Percentiles rank a stretch among this genome's conserved stretches.
These are phyloP conservation scores for Pelodiscus sinensis DNA, from an alignment of 2,113 vertebrate species.

Conservation along the genomic window DNA sequence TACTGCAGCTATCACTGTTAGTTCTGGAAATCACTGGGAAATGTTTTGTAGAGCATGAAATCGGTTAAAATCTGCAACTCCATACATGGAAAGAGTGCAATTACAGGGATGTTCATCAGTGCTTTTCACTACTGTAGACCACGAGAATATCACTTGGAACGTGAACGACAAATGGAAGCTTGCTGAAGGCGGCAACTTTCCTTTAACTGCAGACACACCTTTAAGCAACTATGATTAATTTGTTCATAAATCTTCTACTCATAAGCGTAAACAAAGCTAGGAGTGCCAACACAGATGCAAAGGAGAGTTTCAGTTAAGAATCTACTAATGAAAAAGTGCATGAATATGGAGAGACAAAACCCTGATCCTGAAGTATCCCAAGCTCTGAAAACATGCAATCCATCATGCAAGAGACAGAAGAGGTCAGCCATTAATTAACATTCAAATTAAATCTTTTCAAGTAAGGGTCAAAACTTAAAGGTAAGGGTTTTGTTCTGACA, in stretches of 20 bases:
- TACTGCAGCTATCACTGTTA: not conserved
- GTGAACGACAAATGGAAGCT: not conserved
- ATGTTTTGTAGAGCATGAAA: accelerated
- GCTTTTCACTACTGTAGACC: not conserved
- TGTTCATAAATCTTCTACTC: conserved; percentile 6
- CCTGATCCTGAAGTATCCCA: not conserved
- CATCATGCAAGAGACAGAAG: conserved; percentile 58
- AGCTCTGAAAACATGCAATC: conserved; percentile 53
- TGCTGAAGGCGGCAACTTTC: not conserved
- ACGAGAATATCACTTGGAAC: not conserved
- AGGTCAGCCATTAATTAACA: conserved; percentile 77
- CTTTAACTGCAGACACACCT: not conserved
- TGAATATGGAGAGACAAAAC: not conserved
- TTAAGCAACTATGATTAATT: conserved; percentile 18
- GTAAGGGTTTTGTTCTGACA: conserved; percentile 76
- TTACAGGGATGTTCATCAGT: not conserved
- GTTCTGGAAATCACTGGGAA: not conserved
- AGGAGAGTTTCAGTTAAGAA: conserved; percentile 17
- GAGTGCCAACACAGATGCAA: not conserved
- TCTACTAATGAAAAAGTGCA: not conserved
- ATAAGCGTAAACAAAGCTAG: conserved; percentile 3
- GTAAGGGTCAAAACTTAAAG: conserved; percentile 67
- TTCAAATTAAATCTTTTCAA: conserved; percentile 76
- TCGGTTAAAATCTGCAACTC: accelerated
- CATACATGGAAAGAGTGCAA: accelerated